phyloP scores from a whole-genome alignment of 2,113 vertebrate genomes.

The Tinamus guttatus region DNA sequence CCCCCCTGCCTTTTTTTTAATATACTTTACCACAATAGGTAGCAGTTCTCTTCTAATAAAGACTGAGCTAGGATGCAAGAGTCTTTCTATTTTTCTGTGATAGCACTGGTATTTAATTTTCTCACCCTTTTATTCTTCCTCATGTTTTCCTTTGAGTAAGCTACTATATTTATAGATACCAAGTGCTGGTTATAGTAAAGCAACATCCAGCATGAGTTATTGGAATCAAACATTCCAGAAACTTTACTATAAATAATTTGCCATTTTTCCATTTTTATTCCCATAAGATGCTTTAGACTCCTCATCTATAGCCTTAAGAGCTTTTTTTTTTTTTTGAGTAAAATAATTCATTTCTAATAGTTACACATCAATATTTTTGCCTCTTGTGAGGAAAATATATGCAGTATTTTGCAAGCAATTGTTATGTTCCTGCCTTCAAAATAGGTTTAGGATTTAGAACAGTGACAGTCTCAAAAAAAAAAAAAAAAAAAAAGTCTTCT shows the following conservation, averaged over 20 bases:
- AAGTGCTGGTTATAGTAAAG: neutral
- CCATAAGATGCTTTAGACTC: neutral
- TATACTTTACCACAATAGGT: neutral
- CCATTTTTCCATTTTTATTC: neutral
- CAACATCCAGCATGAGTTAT: neutral
- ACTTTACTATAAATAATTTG: conserved; percentile 33
- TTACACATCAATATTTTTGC: neutral
- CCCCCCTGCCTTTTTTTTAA: neutral
- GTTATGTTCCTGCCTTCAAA: neutral
- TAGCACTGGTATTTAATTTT: neutral
- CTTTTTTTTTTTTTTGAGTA: neutral
- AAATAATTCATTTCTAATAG: neutral
- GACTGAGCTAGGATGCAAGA: accelerated
- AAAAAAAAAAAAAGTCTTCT: neutral
- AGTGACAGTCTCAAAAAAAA: neutral
- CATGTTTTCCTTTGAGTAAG: neutral
- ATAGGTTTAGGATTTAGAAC: neutral
- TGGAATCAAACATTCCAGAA: neutral
- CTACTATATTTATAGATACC: neutral
- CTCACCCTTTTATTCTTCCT: neutral
- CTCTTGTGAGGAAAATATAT: neutral
- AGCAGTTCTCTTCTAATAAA: neutral
- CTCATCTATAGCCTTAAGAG: neutral
- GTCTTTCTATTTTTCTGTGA: neutral
- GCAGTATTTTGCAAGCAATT: neutral